A percentile compares a stretch with the other conserved stretches of the same genome.
phyloP scores from a whole-genome alignment of 2,888 invertebrate species.

The Trisateles emortualis region DNA sequence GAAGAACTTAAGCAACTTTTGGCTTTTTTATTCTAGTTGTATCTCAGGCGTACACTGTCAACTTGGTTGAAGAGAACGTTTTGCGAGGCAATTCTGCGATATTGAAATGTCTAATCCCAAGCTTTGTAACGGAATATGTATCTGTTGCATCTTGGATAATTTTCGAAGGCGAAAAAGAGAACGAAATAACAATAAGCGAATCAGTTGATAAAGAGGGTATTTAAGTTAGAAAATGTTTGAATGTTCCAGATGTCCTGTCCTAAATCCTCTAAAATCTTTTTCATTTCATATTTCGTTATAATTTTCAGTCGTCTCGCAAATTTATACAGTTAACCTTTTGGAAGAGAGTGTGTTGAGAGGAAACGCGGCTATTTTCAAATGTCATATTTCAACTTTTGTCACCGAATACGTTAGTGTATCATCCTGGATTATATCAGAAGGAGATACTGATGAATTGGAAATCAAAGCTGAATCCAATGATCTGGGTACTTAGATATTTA shows the following conservation, averaged over 20 bases:
- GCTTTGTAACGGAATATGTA: slow-evolving; percentile 95
- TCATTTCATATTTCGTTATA: slow-evolving; percentile 21
- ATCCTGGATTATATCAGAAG: slow-evolving; percentile 94
- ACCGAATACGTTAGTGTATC: slow-evolving; percentile 95
- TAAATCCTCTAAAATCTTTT: slow-evolving; percentile 16
- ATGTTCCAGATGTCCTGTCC: slow-evolving; percentile 35
- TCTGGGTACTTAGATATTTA: slow-evolving; percentile 63
- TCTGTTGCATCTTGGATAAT: slow-evolving; percentile 92
- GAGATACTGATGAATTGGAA: slow-evolving; percentile 79
- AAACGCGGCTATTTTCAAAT: slow-evolving; percentile 96
- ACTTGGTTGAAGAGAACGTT: slow-evolving; percentile 95
- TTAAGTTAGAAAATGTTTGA: slow-evolving; percentile 21
- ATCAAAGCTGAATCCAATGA: slow-evolving; percentile 76
- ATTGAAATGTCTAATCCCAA: slow-evolving; percentile 93
- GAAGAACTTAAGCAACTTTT: slow-evolving; percentile 1
- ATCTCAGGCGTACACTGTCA: slow-evolving; percentile 91
- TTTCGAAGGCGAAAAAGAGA: slow-evolving; percentile 85
- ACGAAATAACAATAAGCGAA: slow-evolving; percentile 71
- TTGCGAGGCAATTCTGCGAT: slow-evolving; percentile 93
- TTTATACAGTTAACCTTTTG: slow-evolving; percentile 95
- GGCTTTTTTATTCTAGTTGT: slow-evolving; percentile 71
- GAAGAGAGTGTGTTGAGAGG: slow-evolving; percentile 96
- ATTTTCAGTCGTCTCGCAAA: slow-evolving; percentile 94
- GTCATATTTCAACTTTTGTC: slow-evolving; percentile 97
- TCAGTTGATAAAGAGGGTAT: slow-evolving; percentile 69